A percentile compares a stretch with the other conserved stretches of the same genome.
Evolutionary conservation across 2,797 vertebrate species (phyloP).

Genomic region (Adrianichthys oophorus): DNA sequence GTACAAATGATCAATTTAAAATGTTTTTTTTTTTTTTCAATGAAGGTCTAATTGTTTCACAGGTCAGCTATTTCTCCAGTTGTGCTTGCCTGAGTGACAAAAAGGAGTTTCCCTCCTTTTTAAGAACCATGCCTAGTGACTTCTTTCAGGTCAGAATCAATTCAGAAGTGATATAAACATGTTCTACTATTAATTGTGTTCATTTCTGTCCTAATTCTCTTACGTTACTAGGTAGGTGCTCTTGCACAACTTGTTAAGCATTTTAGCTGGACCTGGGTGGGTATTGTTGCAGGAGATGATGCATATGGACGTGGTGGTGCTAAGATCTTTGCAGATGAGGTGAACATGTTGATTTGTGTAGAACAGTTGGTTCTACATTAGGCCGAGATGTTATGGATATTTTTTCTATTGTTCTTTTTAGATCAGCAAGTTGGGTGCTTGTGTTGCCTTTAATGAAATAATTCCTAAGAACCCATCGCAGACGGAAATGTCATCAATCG

Average conservation of each 20-base stretch:
- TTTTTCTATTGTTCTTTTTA: slow-evolving; percentile 20
- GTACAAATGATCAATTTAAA: too few species aligned
- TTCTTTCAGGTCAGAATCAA: slow-evolving; percentile 73
- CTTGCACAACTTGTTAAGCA: slow-evolving; percentile 78
- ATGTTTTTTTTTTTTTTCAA: too few species aligned
- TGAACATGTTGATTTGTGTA: slow-evolving; percentile 16
- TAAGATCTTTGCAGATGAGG: slow-evolving; percentile 74
- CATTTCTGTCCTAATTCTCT: not conserved
- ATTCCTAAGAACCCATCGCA: slow-evolving; percentile 77
- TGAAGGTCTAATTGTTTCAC: not conserved
- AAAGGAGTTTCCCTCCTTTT: slow-evolving; percentile 77
- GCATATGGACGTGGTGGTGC: slow-evolving; percentile 80
- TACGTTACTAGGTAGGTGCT: slow-evolving; percentile 66
- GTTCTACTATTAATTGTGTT: not conserved
- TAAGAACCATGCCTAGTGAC: slow-evolving; percentile 84
- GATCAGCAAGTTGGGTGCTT: slow-evolving; percentile 69
- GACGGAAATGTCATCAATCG: slow-evolving; percentile 64
- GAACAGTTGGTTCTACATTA: not conserved
- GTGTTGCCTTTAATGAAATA: slow-evolving; percentile 77
- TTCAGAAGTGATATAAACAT: not conserved
- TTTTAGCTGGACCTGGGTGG: slow-evolving; percentile 83
- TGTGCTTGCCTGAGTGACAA: slow-evolving; percentile 84
- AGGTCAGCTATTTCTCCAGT: slow-evolving; percentile 85
- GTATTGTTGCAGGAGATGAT: slow-evolving; percentile 80
- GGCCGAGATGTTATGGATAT: not conserved